Evolutionary conservation across 2,888 invertebrate species (phyloP).

Genomic region (Hanleya hanleyi): DNA sequence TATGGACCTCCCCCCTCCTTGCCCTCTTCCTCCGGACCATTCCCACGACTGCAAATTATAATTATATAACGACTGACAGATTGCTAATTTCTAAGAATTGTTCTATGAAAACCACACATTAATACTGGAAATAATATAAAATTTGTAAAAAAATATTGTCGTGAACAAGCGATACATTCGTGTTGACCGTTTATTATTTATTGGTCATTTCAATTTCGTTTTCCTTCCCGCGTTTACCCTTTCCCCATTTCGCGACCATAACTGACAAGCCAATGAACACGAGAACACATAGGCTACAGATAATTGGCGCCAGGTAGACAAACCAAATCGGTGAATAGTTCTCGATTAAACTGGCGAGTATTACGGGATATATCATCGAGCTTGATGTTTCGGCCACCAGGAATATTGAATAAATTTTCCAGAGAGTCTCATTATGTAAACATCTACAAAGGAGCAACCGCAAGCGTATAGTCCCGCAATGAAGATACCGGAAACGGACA

Average conservation of each 20-base stretch:
- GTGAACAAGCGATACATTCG: no score
- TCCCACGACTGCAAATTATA: no score
- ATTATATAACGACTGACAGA: no score
- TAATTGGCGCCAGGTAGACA: neutral
- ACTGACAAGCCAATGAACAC: neutral
- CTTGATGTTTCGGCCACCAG: neutral
- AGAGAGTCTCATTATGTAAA: neutral
- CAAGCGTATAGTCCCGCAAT: neutral
- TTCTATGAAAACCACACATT: no score
- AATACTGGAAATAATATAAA: no score
- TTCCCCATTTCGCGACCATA: neutral
- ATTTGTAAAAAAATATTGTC: no score
- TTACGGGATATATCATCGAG: neutral
- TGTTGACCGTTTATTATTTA: no score
- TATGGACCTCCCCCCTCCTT: no score
- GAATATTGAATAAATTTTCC: neutral
- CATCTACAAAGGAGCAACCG: neutral
- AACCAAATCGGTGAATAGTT: constrained; percentile 2
- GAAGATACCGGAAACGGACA: neutral
- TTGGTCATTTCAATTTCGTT: no score
- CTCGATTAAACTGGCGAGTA: neutral
- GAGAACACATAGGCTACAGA: neutral
- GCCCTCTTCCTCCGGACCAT: no score
- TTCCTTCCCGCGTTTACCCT: no score
- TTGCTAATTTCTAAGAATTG: no score